Evolutionary conservation across 2,888 invertebrate species (phyloP).

Genomic region (Drosophila tripunctata): DNA sequence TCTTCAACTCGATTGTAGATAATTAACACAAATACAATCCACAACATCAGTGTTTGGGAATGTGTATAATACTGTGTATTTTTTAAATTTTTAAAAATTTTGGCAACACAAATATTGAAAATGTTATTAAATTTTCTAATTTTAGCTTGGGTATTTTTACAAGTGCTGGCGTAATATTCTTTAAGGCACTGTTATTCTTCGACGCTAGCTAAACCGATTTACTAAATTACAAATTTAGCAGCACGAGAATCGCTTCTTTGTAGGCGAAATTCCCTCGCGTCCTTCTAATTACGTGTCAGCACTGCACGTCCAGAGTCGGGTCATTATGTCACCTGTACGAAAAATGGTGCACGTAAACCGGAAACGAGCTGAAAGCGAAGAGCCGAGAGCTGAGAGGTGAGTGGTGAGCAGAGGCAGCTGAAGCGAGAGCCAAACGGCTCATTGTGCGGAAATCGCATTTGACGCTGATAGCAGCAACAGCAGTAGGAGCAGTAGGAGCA

Average conservation of each 20-base stretch:
- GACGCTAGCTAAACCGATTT: conserved; percentile 71
- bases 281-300: conserved; percentile 65
- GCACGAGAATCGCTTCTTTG: conserved; percentile 24
- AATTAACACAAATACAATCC: no score
- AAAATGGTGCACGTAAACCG: conserved; percentile 76
- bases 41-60: no score
- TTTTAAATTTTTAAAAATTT: no score
- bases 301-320: conserved; percentile 55
- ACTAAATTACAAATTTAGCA: conserved; percentile 65
- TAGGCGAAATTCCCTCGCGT: neutral
- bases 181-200: conserved; percentile 4
- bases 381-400: neutral
- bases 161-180: neutral
- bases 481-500: neutral
- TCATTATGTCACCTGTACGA: conserved; percentile 77
- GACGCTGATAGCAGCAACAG: conserved; percentile 54
- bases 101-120: no score
- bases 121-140: no score
- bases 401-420: neutral
- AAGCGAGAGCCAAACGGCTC: conserved; percentile 32
- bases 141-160: neutral
- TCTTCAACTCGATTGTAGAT: no score
- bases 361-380: conserved; percentile 49
- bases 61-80: no score
- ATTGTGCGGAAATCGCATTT: conserved; percentile 78